Evolutionary conservation across 2,888 invertebrate genomes (phyloP), one percentile per base, ranked within the genome.

Genomic region (Girardia tigrina): DNA sequence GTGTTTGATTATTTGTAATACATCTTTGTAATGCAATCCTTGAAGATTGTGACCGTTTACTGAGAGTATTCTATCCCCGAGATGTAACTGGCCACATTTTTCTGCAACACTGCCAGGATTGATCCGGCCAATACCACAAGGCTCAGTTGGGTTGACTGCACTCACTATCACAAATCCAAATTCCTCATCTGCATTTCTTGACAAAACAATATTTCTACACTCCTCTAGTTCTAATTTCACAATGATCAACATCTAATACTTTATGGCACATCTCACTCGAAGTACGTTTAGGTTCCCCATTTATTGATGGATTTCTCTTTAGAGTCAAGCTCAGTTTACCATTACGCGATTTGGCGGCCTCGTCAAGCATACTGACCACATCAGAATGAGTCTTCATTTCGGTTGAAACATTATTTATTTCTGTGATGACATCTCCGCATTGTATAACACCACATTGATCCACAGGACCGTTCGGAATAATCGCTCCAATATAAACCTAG

Each of bases 141-240:
- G 56, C n/a, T 56, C 56, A 16, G 56, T 56, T n/a, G 56, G 56
- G 23, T 56, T 56, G 4, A 56, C 56, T 56, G 56, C 56, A 56
- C 56, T 56, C 56, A 56, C 56, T 8, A 56, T 56, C n/a, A 56
- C 56, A n/a, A 56, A 56, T 56, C 56, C 56, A 16, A 56, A 56
- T 56, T 16, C 56, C 23, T 56, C 56, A 16, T 56, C 56, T 56
- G 56, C 20, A 8, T n/a, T 56, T 56, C 56, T 56, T 4, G 56
- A 20, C n/a, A 56, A 56, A 16, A 8, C 6, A 6, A 56, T 23
- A 56, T 16, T 56, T 4, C 56, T 4, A 23, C 56, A 56, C 4
- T 56, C 56, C n/a, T 56, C 56, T 56, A 56, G 4, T 23, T 56
- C 56, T 56, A 23, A 16, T 8, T 4, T 56, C n/a, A 12, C 36